A percentile compares a stretch with the other conserved stretches of the same genome.
Evolutionary conservation across 2,797 vertebrate species (phyloP).

Genomic region (Helostoma temminkii): DNA sequence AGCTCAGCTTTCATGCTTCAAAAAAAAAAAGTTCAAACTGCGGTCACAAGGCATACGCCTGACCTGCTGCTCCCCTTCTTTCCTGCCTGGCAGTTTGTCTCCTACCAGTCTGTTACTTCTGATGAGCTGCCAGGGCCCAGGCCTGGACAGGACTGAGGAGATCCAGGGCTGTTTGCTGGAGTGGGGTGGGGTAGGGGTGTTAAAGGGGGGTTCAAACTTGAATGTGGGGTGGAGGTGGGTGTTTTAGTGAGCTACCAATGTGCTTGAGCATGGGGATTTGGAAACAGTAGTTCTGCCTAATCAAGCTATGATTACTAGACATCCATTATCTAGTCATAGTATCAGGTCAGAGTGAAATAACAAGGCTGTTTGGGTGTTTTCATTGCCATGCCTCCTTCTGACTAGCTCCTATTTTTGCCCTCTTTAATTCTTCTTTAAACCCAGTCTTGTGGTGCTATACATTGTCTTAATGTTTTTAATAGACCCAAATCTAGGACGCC

Average conservation of each 20-base stretch:
- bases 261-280: constrained; percentile 7
- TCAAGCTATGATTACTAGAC: constrained; percentile 11
- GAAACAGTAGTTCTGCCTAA: constrained; percentile 10
- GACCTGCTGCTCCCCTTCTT: constrained; percentile 59
- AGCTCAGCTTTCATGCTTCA: constrained; percentile 13
- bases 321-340: constrained; percentile 1
- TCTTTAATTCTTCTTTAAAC: constrained; percentile 32
- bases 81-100: constrained; percentile 66
- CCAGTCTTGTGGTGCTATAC: constrained; percentile 20
- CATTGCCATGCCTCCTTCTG: constrained; percentile 6
- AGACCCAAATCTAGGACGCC: constrained; percentile 62
- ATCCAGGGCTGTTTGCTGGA: no score
- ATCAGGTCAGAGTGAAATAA: constrained; percentile 11
- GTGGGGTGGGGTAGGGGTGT: no score
- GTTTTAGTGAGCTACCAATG: neutral
- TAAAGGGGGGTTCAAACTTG: constrained; percentile 4
- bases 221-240: neutral
- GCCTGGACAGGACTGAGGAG: constrained; percentile 28
- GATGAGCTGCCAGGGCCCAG: constrained; percentile 68
- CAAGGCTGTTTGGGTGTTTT: neutral
- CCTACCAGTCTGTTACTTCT: constrained; percentile 72
- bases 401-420: neutral
- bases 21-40: constrained; percentile 73
- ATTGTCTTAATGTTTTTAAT: constrained; percentile 57
- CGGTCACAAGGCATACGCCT: constrained; percentile 68